These are phyloP conservation scores for Paracyclopina nana DNA, from an alignment of 1,140 invertebrate species.

Conservation along the genomic window DNA sequence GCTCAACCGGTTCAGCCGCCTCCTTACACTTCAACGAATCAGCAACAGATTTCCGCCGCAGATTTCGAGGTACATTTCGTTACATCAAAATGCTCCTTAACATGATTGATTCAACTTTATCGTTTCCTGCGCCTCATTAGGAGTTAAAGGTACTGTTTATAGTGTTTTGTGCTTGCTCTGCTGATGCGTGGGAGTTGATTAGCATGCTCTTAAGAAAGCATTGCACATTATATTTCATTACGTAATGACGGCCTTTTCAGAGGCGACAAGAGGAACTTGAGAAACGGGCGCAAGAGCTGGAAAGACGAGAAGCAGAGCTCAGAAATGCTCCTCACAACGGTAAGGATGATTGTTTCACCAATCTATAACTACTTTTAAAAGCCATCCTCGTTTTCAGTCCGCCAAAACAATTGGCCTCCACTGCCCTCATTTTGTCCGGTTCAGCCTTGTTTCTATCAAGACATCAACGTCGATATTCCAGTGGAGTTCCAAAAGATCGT, in stretches of 20 bases:
- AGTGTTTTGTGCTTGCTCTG: not conserved
- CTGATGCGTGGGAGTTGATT: not conserved
- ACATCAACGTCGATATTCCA: conserved; percentile 97
- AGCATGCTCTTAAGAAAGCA: not conserved
- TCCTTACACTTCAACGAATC: too few relatives aligned
- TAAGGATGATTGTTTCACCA: conserved; percentile 26
- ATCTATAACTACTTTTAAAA: conserved; percentile 9
- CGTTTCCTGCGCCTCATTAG: not conserved
- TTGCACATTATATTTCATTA: not conserved
- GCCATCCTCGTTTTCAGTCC: conserved; percentile 32
- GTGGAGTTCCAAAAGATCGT: conserved; percentile 91
- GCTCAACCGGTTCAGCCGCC: not conserved
- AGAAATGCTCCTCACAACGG: conserved; percentile 44
- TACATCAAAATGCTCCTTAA: too few relatives aligned
- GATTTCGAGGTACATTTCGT: not conserved
- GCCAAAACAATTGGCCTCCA: conserved; percentile 94
- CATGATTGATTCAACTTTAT: too few relatives aligned
- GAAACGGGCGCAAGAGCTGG: conserved; percentile 61
- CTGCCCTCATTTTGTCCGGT: conserved; percentile 73
- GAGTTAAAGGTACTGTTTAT: not conserved
- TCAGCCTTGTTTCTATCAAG: conserved; percentile 97
- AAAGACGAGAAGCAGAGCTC: conserved; percentile 69
- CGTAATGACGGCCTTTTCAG: too few relatives aligned
- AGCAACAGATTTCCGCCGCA: not conserved
- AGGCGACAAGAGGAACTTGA: conserved; percentile 62